Conservation (phyloP, 2,888 invertebrate genomes). For the Ceratothoa steindachneri region DNA sequence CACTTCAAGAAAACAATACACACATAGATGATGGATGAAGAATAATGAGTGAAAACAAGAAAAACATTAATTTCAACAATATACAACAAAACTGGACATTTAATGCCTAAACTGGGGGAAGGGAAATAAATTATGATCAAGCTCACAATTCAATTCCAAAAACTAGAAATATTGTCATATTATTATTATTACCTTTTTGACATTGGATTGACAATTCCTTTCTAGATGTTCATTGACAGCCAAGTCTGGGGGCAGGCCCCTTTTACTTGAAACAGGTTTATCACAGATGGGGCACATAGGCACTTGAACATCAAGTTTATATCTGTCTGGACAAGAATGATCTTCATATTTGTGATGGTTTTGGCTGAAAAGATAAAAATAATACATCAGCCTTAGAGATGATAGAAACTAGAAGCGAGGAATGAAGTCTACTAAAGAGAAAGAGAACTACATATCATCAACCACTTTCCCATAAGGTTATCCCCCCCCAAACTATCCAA, state of each 20-base stretch:
- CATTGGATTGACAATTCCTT: slow-evolving; percentile 37
- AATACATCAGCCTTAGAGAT: background rate
- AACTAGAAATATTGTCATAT: too few relatives aligned
- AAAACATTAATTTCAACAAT: too few relatives aligned
- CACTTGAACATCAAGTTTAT: slow-evolving; percentile 31
- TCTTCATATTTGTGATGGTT: slow-evolving; percentile 39
- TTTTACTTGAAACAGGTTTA: slow-evolving; percentile 37
- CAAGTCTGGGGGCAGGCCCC: slow-evolving; percentile 35
- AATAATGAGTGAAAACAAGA: too few relatives aligned
- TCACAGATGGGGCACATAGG: slow-evolving; percentile 45
- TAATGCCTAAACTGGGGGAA: too few relatives aligned
- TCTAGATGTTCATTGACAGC: slow-evolving; percentile 42
- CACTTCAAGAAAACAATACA: too few relatives aligned
- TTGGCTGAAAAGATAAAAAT: slow-evolving; percentile 17
- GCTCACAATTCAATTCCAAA: background rate
- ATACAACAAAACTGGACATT: too few relatives aligned
- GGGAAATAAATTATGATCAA: background rate
- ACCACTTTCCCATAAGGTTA: too few relatives aligned
- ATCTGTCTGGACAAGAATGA: slow-evolving; percentile 32
- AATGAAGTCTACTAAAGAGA: too few relatives aligned
- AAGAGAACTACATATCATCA: too few relatives aligned
- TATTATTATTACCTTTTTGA: slow-evolving; percentile 34
- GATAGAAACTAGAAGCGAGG: too few relatives aligned
- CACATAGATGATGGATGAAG: too few relatives aligned
- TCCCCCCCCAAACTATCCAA: too few relatives aligned